Conservation (phyloP, 2,888 invertebrate genomes). For the Theristus sp. region DNA sequence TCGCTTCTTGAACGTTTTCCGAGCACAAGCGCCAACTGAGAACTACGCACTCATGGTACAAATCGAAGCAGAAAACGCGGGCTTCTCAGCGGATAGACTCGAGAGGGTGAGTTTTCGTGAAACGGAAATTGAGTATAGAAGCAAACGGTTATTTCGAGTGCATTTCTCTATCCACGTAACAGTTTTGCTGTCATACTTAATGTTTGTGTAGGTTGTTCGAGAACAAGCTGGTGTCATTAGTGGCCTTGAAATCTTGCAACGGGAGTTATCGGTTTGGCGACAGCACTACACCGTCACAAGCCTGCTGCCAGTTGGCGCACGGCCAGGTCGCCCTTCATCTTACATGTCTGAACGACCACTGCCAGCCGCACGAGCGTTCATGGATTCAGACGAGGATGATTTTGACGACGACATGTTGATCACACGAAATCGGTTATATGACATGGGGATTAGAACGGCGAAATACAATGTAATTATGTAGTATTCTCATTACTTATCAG, state of each 20-base stretch:
- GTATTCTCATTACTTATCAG: too few species aligned
- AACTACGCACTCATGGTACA: conserved; percentile 16
- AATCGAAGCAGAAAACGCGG: conserved; percentile 17
- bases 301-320: not conserved
- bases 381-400: not conserved
- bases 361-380: too few species aligned
- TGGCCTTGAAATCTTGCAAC: not conserved
- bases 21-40: conserved; percentile 16
- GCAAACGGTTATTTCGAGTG: too few species aligned
- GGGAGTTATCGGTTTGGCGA: not conserved
- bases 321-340: not conserved
- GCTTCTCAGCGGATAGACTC: conserved; percentile 11
- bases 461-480: too few species aligned
- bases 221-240: too few species aligned
- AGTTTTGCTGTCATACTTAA: too few species aligned
- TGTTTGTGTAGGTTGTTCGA: too few species aligned
- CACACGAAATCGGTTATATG: not conserved
- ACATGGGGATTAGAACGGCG: too few species aligned
- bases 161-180: too few species aligned
- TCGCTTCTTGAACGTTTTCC: conserved; percentile 20
- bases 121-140: not conserved
- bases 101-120: conserved; percentile 7
- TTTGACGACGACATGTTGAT: not conserved
- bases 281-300: not conserved
- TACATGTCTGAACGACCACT: too few species aligned